A percentile compares a stretch with the other conserved stretches of the same genome.
Conservation (phyloP, 2,113 vertebrate species). For the Balaeniceps rex region DNA sequence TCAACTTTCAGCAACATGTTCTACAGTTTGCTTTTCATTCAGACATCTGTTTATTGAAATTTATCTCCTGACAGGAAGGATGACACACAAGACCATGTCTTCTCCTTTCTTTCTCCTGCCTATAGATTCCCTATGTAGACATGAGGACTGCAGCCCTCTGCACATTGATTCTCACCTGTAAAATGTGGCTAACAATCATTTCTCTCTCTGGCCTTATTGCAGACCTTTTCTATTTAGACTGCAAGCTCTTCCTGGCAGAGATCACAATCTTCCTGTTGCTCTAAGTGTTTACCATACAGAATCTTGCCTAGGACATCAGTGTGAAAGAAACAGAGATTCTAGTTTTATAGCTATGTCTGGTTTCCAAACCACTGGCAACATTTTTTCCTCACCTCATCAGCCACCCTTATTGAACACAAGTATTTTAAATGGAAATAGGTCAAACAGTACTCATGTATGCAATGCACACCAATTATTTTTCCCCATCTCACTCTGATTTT, state of each 20-base stretch:
- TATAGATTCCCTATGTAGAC: not conserved
- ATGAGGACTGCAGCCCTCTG: not conserved
- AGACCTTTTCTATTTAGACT: not conserved
- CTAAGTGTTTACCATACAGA: not conserved
- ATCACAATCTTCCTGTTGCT: not conserved
- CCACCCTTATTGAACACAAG: not conserved
- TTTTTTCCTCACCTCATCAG: not conserved
- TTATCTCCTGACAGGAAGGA: not conserved
- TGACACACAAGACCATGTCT: not conserved
- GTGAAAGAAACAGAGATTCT: not conserved
- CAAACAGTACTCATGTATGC: not conserved
- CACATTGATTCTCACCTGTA: not conserved
- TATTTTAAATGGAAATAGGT: not conserved
- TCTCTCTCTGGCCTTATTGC: not conserved
- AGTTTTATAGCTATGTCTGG: not conserved
- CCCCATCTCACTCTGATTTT: not conserved
- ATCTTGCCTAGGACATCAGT: not conserved
- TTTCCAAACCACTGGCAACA: not conserved
- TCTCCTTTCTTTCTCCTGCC: not conserved
- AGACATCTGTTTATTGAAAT: not conserved
- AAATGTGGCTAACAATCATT: not conserved
- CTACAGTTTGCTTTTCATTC: not conserved
- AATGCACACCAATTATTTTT: not conserved
- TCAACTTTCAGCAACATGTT: not conserved
- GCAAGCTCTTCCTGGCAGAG: not conserved